These are phyloP conservation scores for Limnothrissa miodon DNA, from an alignment of 2,113 vertebrate species.

Conservation along the genomic window DNA sequence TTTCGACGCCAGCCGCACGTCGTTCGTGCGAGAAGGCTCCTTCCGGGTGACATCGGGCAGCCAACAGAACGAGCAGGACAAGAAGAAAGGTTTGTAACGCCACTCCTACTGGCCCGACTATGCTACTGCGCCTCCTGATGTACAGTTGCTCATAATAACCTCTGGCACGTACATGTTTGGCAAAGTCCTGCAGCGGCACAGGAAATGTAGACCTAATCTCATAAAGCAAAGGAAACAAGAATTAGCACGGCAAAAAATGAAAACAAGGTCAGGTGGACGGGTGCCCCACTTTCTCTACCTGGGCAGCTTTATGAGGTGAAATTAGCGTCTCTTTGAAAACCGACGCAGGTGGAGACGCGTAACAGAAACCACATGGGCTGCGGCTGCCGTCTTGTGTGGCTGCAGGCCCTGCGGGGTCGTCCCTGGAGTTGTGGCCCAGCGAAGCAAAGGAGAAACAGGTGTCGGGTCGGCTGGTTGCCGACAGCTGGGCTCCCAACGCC, in stretches of 20 bases:
- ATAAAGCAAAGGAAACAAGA: neutral
- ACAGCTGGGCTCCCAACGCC: neutral
- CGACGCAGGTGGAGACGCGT: neutral
- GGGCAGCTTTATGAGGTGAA: neutral
- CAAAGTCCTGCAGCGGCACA: neutral
- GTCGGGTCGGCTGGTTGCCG: neutral
- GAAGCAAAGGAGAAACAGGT: neutral
- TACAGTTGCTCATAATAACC: neutral
- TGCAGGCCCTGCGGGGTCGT: neutral
- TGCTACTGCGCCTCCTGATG: neutral
- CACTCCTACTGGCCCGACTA: neutral
- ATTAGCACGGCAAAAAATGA: neutral
- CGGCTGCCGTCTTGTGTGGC: neutral
- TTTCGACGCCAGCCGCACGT: slow-evolving; percentile 87
- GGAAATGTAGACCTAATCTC: neutral
- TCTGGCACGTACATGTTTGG: neutral
- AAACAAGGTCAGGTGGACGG: neutral
- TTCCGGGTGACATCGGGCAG: slow-evolving; percentile 78
- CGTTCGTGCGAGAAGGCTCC: slow-evolving; percentile 88
- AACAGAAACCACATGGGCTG: neutral
- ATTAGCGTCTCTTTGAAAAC: neutral
- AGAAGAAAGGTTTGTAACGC: slow-evolving; percentile 77
- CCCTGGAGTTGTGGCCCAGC: neutral
- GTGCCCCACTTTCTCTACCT: neutral
- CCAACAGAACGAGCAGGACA: slow-evolving; percentile 75